Base-by-base conservation (phyloP, 2,888 invertebrate genomes). In the Leucozona laternaria region DNA sequence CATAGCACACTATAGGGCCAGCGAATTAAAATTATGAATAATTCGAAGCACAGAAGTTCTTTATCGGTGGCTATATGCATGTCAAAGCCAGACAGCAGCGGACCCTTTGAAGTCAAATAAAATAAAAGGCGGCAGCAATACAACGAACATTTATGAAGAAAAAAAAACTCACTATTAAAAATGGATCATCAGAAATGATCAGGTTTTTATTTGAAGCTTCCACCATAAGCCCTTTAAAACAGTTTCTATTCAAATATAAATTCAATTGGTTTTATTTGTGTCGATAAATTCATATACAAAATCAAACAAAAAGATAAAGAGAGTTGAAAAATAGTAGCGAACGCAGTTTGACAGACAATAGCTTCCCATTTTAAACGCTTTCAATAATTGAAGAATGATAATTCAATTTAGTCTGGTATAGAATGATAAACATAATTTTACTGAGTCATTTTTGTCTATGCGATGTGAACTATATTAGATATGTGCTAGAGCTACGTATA, bases 291-390 rank as follows among this genome's bases (percentile, higher is more conserved):
- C 20, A 15, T 22, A 57, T 72, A 57, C 71, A 72, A 45, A 79
- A 55, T 55, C 57, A 58, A 48, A 68, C 78, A 77, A 73, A 40
- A 66, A 76, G 57, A 58, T 71, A 57, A 72, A 71, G 68, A 72
- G 58, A 85, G 80, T 66, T 71, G 76, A 60, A 85, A 85, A 85
- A 80, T 80, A 66, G 84, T 85, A 72, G 80, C 84, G 64, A 77
- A 77, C n/a, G n/a, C 71, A 72, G 60, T 66, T 85, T 85, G 84
- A 80, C 84, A 85, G 80, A 82, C 84, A 85, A 85, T 72, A 48
- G 80, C 84, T 85, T 72, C 84, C 76, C 72, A 66, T 80, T 85
- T 80, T 75, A 50, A 58, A 75, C 43, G 79, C 70, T 70, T 53
- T 75, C 71, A 43, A 53, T 80, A 37, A n/a, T n/a, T n/a, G n/a